Conservation (phyloP, 1,140 invertebrate species). For the Telenomus remus region DNA sequence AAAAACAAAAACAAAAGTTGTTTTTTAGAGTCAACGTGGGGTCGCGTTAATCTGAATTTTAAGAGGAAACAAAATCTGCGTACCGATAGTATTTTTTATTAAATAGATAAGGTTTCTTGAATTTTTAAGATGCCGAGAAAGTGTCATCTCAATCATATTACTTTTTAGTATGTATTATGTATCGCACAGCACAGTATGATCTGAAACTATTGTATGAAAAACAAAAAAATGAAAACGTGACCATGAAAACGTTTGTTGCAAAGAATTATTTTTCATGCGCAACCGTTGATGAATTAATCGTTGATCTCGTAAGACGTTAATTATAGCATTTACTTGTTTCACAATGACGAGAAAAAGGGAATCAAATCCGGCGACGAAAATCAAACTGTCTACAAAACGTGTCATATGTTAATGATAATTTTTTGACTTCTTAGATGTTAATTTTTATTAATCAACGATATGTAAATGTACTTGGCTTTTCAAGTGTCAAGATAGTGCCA, state of each 20-base stretch:
- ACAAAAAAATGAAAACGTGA: background rate
- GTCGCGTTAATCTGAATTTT: background rate
- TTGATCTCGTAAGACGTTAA: conserved; percentile 40
- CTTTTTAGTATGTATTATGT: conserved; percentile 22
- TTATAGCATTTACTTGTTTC: conserved; percentile 36
- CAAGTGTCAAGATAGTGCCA: background rate
- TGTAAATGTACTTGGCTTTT: background rate
- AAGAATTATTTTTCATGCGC: conserved; percentile 30
- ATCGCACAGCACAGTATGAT: conserved; percentile 7
- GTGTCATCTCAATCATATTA: conserved; percentile 18
- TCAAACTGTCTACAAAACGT: conserved; percentile 18
- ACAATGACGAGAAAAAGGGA: background rate
- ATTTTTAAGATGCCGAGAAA: conserved; percentile 20
- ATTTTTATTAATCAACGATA: conserved; percentile 3
- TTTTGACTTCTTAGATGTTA: conserved; percentile 27
- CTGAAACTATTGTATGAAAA: conserved; percentile 3
- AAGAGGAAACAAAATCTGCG: background rate
- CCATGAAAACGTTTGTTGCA: conserved; percentile 7
- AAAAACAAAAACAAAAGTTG: no score
- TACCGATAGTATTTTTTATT: conserved; percentile 7
- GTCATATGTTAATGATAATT: conserved; percentile 36
- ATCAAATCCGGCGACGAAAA: conserved; percentile 12
- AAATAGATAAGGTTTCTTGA: conserved; percentile 13
- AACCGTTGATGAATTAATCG: conserved; percentile 30
- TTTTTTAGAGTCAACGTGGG: no score